Conservation (phyloP, 2,113 vertebrate genomes). For the Eurystomus gularis region DNA sequence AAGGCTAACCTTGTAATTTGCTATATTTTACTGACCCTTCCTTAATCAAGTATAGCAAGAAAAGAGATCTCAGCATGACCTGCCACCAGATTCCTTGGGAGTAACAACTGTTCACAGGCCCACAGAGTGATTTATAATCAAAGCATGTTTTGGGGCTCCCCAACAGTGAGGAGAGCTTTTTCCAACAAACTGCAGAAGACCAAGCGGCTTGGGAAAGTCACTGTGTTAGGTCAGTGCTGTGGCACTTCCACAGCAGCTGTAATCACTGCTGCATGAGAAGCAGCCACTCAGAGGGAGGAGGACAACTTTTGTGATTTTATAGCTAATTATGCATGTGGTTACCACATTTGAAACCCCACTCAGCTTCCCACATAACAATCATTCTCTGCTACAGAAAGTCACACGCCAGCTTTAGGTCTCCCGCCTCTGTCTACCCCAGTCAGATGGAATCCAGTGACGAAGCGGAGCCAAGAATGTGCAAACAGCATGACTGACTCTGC, state of each 20-base stretch:
- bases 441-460: not conserved
- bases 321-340: conserved; percentile 50
- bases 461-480: conserved; percentile 22
- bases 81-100: not conserved
- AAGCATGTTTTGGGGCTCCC: not conserved
- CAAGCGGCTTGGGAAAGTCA: not conserved
- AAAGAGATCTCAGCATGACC: not conserved
- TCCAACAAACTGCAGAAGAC: not conserved
- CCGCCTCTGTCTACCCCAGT: conserved; percentile 11
- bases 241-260: not conserved
- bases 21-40: not conserved
- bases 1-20: not conserved
- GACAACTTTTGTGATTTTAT: not conserved
- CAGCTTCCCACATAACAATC: conserved; percentile 23
- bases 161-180: not conserved
- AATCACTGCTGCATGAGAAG: not conserved
- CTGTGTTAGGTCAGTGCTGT: not conserved
- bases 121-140: not conserved
- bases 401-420: conserved; percentile 16
- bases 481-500: conserved; percentile 9
- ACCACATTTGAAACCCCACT: conserved; percentile 25
- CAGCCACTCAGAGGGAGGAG: not conserved
- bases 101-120: not conserved
- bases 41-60: not conserved
- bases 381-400: conserved; percentile 8